Percentiles rank a stretch among this genome's conserved stretches.
Evolutionary conservation across 2,797 vertebrate species (phyloP).

Genomic region (Gouania willdenowi): DNA sequence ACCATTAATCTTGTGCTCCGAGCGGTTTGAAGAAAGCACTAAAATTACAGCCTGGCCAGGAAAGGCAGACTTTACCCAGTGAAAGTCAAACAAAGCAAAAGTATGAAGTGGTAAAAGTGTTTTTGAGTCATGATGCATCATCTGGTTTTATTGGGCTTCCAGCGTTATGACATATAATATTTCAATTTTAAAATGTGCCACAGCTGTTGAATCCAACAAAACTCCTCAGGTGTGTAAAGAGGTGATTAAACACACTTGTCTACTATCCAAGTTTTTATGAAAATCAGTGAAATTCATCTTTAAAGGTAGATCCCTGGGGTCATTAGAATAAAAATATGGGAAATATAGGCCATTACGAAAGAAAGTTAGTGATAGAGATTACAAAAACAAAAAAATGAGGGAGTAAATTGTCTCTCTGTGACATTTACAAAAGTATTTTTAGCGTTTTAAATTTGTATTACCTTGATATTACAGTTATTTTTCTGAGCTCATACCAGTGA

Average conservation of each 20-base stretch:
- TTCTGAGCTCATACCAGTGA: too few species aligned
- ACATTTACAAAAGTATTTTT: slow-evolving; percentile 1
- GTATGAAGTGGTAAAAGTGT: background rate
- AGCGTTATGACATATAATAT: slow-evolving; percentile 1
- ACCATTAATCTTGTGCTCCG: slow-evolving; percentile 23
- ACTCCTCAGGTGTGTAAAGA: slow-evolving; percentile 30
- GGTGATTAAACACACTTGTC: slow-evolving; percentile 37
- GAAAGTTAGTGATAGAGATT: too few species aligned
- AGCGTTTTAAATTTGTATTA: too few species aligned
- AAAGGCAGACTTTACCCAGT: too few species aligned
- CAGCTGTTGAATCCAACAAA: slow-evolving; percentile 31
- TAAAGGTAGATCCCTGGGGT: slow-evolving; percentile 19
- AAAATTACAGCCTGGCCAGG: background rate
- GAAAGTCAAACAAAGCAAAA: background rate
- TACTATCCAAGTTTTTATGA: slow-evolving; percentile 3
- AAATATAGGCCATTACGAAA: slow-evolving; percentile 20
- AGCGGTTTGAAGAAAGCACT: slow-evolving; percentile 8
- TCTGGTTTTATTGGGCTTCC: slow-evolving; percentile 12
- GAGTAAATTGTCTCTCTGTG: background rate
- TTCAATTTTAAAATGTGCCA: slow-evolving; percentile 16
- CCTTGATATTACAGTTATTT: too few species aligned
- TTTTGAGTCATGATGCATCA: slow-evolving; percentile 14
- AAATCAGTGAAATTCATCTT: slow-evolving; percentile 17
- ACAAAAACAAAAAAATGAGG: background rate
- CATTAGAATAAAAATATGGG: slow-evolving; percentile 11